phyloP scores from a whole-genome alignment of 2,888 invertebrate genomes.

The Harmothoe impar region DNA sequence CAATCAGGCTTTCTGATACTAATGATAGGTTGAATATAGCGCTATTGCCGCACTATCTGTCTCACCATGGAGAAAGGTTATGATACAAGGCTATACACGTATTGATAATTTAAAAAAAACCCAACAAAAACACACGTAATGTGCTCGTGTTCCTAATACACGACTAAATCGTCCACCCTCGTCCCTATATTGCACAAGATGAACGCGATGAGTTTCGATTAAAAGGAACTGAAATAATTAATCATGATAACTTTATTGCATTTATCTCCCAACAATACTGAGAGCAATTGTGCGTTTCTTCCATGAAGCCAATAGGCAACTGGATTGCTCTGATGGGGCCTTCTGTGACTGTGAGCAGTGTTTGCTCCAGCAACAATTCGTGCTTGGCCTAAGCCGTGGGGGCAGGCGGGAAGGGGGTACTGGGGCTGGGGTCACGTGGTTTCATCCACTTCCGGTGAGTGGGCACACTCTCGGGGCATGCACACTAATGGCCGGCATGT shows the following conservation, averaged over 20 bases:
- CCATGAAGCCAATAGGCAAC: background rate
- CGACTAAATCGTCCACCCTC: no score
- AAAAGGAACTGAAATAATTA: background rate
- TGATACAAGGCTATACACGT: no score
- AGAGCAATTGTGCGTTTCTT: background rate
- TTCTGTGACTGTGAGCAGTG: background rate
- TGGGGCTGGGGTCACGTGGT: background rate
- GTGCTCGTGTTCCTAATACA: no score
- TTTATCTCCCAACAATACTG: background rate
- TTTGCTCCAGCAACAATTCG: background rate
- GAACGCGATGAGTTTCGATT: background rate
- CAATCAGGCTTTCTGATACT: no score
- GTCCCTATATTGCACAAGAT: background rate
- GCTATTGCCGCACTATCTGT: no score
- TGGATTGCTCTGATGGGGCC: background rate
- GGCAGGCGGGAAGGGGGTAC: background rate
- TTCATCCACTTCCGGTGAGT: slow-evolving; percentile 44
- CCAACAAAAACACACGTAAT: no score
- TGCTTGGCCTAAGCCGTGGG: background rate
- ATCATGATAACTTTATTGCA: background rate
- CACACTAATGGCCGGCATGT: slow-evolving; percentile 21
- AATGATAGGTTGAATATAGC: no score
- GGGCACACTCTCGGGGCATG: background rate
- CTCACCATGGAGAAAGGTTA: no score
- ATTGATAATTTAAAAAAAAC: no score